Percentiles rank a stretch among this genome's conserved stretches.
phyloP scores from a whole-genome alignment of 2,888 invertebrate species.

The Seladonia tumulorum region DNA sequence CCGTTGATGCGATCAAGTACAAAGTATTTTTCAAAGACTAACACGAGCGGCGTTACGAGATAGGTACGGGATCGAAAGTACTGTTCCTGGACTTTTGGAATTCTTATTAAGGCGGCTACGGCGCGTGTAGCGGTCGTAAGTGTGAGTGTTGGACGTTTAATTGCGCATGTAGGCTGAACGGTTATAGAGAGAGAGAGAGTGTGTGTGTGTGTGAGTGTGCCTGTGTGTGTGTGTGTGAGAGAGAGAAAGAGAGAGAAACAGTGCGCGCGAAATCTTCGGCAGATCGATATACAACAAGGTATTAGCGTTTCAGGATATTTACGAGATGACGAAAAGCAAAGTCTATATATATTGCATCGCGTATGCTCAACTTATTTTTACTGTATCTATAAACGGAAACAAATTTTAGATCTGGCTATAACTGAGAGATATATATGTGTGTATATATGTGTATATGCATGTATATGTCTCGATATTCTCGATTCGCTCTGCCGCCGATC shows the following conservation, averaged over 20 bases:
- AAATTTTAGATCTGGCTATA: conserved; percentile 67
- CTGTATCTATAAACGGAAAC: conserved; percentile 47
- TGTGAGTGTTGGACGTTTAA: conserved; percentile 22
- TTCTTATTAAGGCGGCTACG: conserved; percentile 35
- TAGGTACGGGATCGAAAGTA: conserved; percentile 48
- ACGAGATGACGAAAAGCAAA: conserved; percentile 23
- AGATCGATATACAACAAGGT: conserved; percentile 43
- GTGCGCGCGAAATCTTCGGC: neutral
- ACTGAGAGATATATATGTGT: conserved; percentile 21
- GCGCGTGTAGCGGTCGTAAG: conserved; percentile 29
- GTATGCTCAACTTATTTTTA: conserved; percentile 65
- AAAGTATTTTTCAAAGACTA: conserved; percentile 68
- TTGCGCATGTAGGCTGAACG: conserved; percentile 9
- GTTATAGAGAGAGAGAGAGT: neutral
- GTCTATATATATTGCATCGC: conserved; percentile 50
- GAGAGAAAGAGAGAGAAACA: neutral
- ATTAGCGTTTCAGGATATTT: conserved; percentile 53
- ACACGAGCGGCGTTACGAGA: conserved; percentile 37
- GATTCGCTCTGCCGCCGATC: conserved; percentile 49
- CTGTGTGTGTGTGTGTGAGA: neutral
- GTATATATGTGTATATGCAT: conserved; percentile 2
- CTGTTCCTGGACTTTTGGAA: conserved; percentile 48
- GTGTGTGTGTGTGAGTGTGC: too few species aligned
- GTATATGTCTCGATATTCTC: conserved; percentile 40
- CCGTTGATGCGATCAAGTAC: conserved; percentile 69